A percentile compares a stretch with the other conserved stretches of the same genome.
Conservation (phyloP, 2,888 invertebrate genomes). For the Leucozona laternaria region DNA sequence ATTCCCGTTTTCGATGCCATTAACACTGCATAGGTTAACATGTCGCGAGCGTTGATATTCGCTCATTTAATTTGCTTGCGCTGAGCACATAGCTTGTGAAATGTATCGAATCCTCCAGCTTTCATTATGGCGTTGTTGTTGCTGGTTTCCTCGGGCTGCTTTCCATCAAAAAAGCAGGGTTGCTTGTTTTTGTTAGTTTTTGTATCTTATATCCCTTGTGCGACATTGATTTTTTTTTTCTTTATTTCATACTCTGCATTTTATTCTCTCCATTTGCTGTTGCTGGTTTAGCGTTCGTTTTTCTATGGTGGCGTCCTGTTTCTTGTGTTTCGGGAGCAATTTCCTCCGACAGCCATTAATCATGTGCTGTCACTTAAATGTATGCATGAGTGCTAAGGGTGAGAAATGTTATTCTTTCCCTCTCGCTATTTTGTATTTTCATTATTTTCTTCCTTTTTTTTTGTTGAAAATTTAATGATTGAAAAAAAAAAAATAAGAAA, state of each 20-base stretch:
- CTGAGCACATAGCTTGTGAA: slow-evolving; percentile 51
- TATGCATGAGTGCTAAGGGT: slow-evolving; percentile 78
- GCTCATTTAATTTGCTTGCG: slow-evolving; percentile 61
- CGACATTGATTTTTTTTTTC: slow-evolving; percentile 77
- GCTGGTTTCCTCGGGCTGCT: slow-evolving; percentile 16
- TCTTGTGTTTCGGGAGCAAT: slow-evolving; percentile 77
- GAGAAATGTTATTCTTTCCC: slow-evolving; percentile 61
- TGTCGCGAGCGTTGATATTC: slow-evolving; percentile 76
- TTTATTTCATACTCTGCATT: slow-evolving; percentile 29
- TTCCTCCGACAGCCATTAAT: slow-evolving; percentile 84
- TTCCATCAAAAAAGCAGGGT: slow-evolving; percentile 50
- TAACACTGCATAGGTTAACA: slow-evolving; percentile 78
- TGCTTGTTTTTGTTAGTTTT: slow-evolving; percentile 22
- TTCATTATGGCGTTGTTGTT: neutral
- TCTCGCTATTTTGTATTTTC: slow-evolving; percentile 32
- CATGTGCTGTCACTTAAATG: slow-evolving; percentile 83
- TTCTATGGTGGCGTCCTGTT: slow-evolving; percentile 69
- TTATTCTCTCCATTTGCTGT: slow-evolving; percentile 77
- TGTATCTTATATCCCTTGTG: slow-evolving; percentile 63
- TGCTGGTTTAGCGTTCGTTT: slow-evolving; percentile 65
- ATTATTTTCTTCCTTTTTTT: slow-evolving; percentile 24
- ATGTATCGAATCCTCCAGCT: slow-evolving; percentile 53
- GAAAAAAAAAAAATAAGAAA: slow-evolving; percentile 55
- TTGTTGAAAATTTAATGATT: slow-evolving; percentile 62
- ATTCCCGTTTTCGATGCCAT: slow-evolving; percentile 79